Conservation (phyloP, 1,140 invertebrate genomes). For the Drosophila nebulosa region DNA sequence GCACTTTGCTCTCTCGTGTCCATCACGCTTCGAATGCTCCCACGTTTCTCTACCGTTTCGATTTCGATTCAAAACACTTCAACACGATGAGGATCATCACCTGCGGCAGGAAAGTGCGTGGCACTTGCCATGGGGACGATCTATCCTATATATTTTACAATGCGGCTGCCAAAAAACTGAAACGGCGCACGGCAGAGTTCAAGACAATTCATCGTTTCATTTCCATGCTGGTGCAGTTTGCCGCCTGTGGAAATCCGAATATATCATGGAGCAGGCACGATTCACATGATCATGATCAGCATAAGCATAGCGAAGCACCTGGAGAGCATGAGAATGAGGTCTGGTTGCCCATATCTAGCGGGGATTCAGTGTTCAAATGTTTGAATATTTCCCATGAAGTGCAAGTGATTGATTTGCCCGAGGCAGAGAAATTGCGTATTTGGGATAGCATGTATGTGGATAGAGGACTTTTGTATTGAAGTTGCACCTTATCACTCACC, state of each 20-base stretch:
- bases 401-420: constrained; percentile 80
- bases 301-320: constrained; percentile 3
- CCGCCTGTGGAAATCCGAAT: constrained; percentile 79
- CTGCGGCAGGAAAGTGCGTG: constrained; percentile 73
- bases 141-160: constrained; percentile 85
- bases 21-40: constrained; percentile 71
- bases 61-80: constrained; percentile 79
- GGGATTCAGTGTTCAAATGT: constrained; percentile 74
- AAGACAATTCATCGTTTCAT: constrained; percentile 77
- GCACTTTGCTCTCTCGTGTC: constrained; percentile 68
- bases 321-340: constrained; percentile 13
- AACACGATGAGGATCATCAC: constrained; percentile 80
- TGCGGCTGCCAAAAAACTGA: constrained; percentile 80
- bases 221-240: constrained; percentile 81
- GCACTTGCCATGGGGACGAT: constrained; percentile 85
- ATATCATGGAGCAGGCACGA: constrained; percentile 44
- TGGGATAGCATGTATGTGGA: constrained; percentile 80
- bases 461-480: constrained; percentile 49
- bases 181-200: constrained; percentile 72
- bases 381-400: constrained; percentile 81
- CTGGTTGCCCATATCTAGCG: constrained; percentile 58
- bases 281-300: neutral
- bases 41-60: constrained; percentile 82
- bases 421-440: constrained; percentile 80
- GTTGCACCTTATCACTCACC: no score